These are phyloP conservation scores for Porites australiensis DNA, from an alignment of 64 coral and sea anemone genomes.

Conservation along the genomic window DNA sequence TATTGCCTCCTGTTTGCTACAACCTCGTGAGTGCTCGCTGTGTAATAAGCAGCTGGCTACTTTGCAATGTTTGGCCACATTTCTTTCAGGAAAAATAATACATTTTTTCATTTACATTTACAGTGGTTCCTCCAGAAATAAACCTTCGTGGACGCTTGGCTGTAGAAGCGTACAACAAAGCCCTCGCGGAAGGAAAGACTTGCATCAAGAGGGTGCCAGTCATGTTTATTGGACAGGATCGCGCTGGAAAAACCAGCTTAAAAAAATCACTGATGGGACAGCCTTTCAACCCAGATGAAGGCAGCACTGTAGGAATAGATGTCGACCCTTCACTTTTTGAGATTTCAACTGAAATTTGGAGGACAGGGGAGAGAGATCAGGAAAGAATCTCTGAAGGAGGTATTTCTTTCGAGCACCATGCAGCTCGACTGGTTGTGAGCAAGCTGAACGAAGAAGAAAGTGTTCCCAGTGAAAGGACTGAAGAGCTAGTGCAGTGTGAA, in stretches of 20 bases:
- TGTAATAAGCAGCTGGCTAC: too few relatives aligned
- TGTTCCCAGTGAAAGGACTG: not conserved
- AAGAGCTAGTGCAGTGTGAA: not conserved
- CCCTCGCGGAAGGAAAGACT: conserved; percentile 8
- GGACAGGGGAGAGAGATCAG: not conserved
- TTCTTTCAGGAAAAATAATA: too few relatives aligned
- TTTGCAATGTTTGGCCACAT: too few relatives aligned
- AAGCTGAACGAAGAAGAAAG: not conserved
- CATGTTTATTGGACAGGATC: conserved; percentile 38
- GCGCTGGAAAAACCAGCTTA: conserved; percentile 41
- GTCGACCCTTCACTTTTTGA: conserved; percentile 11
- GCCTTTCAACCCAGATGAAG: conserved; percentile 22
- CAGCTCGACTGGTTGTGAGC: not conserved
- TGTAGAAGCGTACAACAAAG: conserved; percentile 13
- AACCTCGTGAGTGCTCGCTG: too few relatives aligned
- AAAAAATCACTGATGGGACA: conserved; percentile 20
- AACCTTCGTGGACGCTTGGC: conserved; percentile 1
- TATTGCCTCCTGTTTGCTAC: too few relatives aligned
- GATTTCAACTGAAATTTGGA: conserved; percentile 21
- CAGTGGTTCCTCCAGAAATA: conserved; percentile 28
- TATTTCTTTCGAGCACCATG: conserved; percentile 4
- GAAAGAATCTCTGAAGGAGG: not conserved
- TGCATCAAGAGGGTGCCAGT: conserved; percentile 3
- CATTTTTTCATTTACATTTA: not conserved
- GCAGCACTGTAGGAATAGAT: conserved; percentile 33